Percentiles rank a stretch among this genome's conserved stretches.
Evolutionary conservation across 92 coral and sea anemone species (phyloP).

Genomic region (Meandrina meandrites): DNA sequence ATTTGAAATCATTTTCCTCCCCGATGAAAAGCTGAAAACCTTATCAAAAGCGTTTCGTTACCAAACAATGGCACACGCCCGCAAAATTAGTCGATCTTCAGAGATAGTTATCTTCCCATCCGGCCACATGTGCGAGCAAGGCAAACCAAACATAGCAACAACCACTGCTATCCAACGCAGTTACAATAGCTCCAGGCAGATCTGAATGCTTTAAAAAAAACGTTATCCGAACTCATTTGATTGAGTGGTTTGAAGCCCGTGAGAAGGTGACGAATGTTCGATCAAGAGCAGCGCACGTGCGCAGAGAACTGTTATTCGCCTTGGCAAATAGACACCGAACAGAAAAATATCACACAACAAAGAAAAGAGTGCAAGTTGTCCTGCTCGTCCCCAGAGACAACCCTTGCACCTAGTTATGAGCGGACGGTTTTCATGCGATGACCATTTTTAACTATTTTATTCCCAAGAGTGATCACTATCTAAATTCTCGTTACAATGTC

Average conservation of each 20-base stretch:
- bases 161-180: background rate
- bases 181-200: conserved; percentile 4
- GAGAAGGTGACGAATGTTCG: conserved; percentile 42
- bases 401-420: background rate
- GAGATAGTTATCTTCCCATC: conserved; percentile 22
- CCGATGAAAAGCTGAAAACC: conserved; percentile 20
- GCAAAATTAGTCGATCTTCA: conserved; percentile 32
- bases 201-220: background rate
- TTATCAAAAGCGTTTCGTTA: conserved; percentile 12
- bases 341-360: conserved; percentile 18
- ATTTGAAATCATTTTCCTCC: conserved; percentile 18
- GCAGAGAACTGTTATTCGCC: background rate
- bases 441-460: background rate
- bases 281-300: conserved; percentile 25
- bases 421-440: background rate
- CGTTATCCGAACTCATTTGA: background rate
- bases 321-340: too few relatives aligned
- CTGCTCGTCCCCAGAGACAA: background rate
- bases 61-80: conserved; percentile 46
- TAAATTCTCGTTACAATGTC: background rate
- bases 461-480: background rate
- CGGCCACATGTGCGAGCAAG: conserved; percentile 34
- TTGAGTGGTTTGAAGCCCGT: conserved; percentile 3
- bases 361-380: too few relatives aligned
- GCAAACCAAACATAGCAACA: conserved; percentile 18